Percentiles rank a stretch among this genome's conserved stretches.
Conservation (phyloP, 2,888 invertebrate genomes). For the Erannis defoliaria region DNA sequence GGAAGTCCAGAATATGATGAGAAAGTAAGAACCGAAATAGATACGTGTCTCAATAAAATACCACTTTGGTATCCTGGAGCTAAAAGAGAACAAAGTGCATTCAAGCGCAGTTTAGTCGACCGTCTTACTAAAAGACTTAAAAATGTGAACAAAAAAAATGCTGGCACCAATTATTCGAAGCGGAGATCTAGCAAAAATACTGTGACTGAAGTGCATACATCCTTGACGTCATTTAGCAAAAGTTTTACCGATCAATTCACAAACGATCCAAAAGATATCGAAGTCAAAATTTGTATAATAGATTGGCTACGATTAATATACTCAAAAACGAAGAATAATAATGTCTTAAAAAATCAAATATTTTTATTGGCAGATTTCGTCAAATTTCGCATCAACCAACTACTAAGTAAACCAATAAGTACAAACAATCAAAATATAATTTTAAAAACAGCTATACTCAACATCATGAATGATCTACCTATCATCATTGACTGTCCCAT, state of each 20-base stretch:
- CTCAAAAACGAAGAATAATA: constrained; percentile 2
- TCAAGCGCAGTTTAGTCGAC: constrained; percentile 51
- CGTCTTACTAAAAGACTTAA: constrained; percentile 54
- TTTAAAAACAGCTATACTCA: constrained; percentile 33
- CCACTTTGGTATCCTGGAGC: constrained; percentile 57
- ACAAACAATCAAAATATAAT: constrained; percentile 17
- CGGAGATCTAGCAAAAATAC: not conserved
- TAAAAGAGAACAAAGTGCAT: constrained; percentile 44
- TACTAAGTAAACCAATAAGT: constrained; percentile 18
- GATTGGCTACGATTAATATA: constrained; percentile 20
- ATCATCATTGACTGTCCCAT: constrained; percentile 13
- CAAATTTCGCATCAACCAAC: constrained; percentile 12
- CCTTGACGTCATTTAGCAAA: constrained; percentile 1
- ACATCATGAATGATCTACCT: constrained; percentile 31
- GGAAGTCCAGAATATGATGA: constrained; percentile 46
- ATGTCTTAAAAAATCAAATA: constrained; percentile 16
- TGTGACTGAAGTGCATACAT: constrained; percentile 4
- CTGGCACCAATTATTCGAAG: not conserved
- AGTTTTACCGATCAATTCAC: constrained; percentile 1
- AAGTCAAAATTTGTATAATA: constrained; percentile 14
- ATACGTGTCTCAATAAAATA: constrained; percentile 53
- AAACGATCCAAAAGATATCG: constrained; percentile 8
- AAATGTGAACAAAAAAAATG: not conserved
- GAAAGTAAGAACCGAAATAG: constrained; percentile 52
- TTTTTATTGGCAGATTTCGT: constrained; percentile 23